Base-by-base conservation (phyloP, 2,113 vertebrate species). In the Gymnorhina tibicen region DNA sequence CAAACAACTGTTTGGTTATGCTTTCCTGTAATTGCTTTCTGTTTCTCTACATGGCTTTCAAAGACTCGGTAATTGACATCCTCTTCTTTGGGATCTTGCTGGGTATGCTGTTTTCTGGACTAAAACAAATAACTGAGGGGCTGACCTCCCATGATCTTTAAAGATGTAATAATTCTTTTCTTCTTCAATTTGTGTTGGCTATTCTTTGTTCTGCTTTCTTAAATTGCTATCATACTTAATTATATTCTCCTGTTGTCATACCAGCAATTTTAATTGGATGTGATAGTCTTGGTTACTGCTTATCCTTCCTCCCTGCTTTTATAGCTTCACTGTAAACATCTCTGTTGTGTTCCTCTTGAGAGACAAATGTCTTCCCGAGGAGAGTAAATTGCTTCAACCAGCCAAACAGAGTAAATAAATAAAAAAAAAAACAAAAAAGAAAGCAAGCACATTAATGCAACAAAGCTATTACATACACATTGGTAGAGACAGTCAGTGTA, bases 251-350 rank as follows among this genome's bases (percentile, higher is more conserved):
- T 68, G 22, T 88, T 91, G 77, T 87, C 90, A 87, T 44, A 66
- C 39, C 55, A 77, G 24, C 0, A 0, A 73, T 91, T 91, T 94
- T 90, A 95, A 77, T 83, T 96, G 89, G 37, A 77, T 77, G 24
- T 76, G 59, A 90, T 90, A 86, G 79, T 66, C 63, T 72, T 84
- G 46, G 47, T 95, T 95, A 75, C 53, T 82, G 83, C 26, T 95
- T 95, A 81, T 84, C 16, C 50, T 92, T 91, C 39, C 55, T 94
- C 46, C 28, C 32, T 80, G 60, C 42, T 55, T 95, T 80, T 90
- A 83, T 70, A 66, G 47, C 87, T 84, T 80, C 20, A 8, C 63
- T 66, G 49, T 93, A 91, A 94, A 95, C 83, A 67, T 63, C 73
- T 84, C 70, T 83, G 58, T 68, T 85, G 63, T 73, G 23, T 53